Evolutionary conservation across 1,140 invertebrate species (phyloP), one percentile per base, ranked within the genome.

Genomic region (Antheraea mylitta): DNA sequence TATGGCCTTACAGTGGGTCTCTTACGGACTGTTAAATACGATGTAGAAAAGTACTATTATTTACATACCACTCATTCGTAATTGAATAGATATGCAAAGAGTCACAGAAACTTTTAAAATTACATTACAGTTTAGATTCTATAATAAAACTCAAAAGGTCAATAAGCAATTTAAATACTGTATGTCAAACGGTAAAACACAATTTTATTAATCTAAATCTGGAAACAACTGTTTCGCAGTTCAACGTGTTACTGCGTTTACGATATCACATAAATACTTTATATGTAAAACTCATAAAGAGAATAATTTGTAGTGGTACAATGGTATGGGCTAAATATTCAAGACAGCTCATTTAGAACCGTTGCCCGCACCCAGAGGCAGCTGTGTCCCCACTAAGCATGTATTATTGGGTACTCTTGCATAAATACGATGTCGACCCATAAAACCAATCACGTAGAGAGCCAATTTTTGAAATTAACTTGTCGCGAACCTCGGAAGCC

Each of bases 381-480:
- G 81, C 79, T 86, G 87, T 81, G 74, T 81, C 77, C 64, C 75
- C 73, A 71, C 78, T 85, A 83, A 86, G 77, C 78, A 80, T 81
- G 78, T 84, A 85, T 84, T 85, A 87, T 76, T 75, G 66, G 69
- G 63, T 70, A 69, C 75, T 78, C 75, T 80, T 70, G 76, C 80
- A 81, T 85, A 85, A 86, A 87, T 81, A 77, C 80, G 30, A 66
- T 75, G 72, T 78, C 61, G 30, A 63, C 61, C 73, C 80, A 84
- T 87, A 87, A 87, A 86, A 84, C 78, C 66, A 69, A 75, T 76
- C 79, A 53, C 75, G 80, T 74, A 74, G 74, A 78, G 78, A 79
- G 81, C 82, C 85, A 84, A 89, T 87, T 89, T 87, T 86, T 86
- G 16, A 53, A 87, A 87, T 89, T 87, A 87, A 85, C 84, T 85